Evolutionary conservation across 35 echinoderm and acorn worm genomes (phyloP).

Genomic region (Ophioderma brevispina): DNA sequence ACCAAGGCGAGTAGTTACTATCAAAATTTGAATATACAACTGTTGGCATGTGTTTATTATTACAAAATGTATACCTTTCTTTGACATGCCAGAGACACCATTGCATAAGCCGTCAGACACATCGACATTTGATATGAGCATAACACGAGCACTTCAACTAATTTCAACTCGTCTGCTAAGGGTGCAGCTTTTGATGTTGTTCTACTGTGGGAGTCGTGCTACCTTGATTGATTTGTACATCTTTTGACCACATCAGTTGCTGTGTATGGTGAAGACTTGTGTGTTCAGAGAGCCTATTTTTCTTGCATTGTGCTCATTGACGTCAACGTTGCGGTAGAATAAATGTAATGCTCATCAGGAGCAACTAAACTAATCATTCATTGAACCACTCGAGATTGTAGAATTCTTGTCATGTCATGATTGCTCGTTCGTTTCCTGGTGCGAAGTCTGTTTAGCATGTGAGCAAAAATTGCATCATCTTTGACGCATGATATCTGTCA

Average conservation of each 20-base stretch:
- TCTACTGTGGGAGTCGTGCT: background rate
- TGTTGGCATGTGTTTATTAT: slow-evolving; percentile 24
- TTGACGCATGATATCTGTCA: slow-evolving; percentile 66
- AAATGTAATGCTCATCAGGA: slow-evolving; percentile 39
- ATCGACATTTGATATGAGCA: slow-evolving; percentile 77
- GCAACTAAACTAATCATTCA: background rate
- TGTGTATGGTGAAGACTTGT: background rate
- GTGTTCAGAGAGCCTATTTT: background rate
- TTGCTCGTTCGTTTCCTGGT: background rate
- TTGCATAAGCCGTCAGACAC: slow-evolving; percentile 77
- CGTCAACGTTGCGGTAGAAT: slow-evolving; percentile 46
- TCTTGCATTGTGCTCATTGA: slow-evolving; percentile 24
- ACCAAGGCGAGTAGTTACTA: slow-evolving; percentile 29
- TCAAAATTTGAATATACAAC: slow-evolving; percentile 49
- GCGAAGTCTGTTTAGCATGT: slow-evolving; percentile 20
- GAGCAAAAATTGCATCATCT: slow-evolving; percentile 24
- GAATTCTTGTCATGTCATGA: background rate
- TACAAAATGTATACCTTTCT: slow-evolving; percentile 6
- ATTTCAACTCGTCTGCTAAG: background rate
- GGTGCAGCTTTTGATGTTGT: background rate
- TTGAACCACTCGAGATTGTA: background rate
- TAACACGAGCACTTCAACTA: slow-evolving; percentile 50
- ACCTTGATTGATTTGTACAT: background rate
- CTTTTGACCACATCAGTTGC: background rate
- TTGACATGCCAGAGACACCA: slow-evolving; percentile 61